Evolutionary conservation across 2,113 vertebrate species (phyloP).

Genomic region (Hydropotes inermis): DNA sequence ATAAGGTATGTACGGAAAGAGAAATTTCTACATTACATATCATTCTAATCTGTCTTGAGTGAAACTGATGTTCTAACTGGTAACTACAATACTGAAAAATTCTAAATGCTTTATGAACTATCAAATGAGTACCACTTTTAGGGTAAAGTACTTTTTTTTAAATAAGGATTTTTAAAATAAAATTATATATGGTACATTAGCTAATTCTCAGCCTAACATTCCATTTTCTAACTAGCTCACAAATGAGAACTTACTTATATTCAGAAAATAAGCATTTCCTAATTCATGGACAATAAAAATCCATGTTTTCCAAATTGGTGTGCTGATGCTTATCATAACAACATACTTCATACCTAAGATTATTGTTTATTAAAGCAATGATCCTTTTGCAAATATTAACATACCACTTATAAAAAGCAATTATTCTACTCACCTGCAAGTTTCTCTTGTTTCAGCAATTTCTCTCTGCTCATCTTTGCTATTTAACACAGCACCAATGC

Average conservation of each 20-base stretch:
- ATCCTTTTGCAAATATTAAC: not conserved
- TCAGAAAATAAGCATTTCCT: not conserved
- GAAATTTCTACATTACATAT: not conserved
- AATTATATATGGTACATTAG: not conserved
- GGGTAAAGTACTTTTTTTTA: not conserved
- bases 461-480: constrained; percentile 97
- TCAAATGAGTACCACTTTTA: not conserved
- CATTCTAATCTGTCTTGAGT: not conserved
- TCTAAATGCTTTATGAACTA: constrained; percentile 25
- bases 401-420: accelerated
- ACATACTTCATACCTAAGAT: not conserved
- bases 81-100: not conserved
- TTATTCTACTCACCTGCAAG: constrained; percentile 83
- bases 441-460: constrained; percentile 95
- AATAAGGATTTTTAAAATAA: not conserved
- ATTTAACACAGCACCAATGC: constrained; percentile 95
- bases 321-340: not conserved
- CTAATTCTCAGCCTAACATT: not conserved
- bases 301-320: not conserved
- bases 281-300: not conserved
- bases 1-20: not conserved
- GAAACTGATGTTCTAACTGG: not conserved
- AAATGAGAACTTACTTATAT: not conserved
- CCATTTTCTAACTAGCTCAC: not conserved
- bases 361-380: not conserved